Evolutionary conservation across 2,797 vertebrate genomes (phyloP), one percentile per base, ranked within the genome.

Genomic region (Platyrinchus mystaceus): DNA sequence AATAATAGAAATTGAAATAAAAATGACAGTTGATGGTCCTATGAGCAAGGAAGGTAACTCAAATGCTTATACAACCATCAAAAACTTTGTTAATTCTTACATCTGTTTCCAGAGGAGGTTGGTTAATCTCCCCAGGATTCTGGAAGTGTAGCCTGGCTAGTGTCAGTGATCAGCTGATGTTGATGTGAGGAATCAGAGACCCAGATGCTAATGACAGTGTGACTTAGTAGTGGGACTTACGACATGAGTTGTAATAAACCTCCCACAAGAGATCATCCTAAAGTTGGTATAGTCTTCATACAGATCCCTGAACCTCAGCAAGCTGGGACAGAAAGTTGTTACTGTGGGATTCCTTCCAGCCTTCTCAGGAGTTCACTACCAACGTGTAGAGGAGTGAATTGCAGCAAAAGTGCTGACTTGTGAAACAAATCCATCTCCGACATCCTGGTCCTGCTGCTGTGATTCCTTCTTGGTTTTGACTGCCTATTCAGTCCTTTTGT

Each of bases 391-490:
- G 15, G 17, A 62, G 16, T 22, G 24, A 82, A 24, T 20, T 27
- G 21, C n/a, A 79, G 34, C 4, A 66, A 76, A 66, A 0, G 0
- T 46, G 36, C 8, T 36, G 43, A 63, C 20, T 24, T 47, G 23
- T n/a, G 32, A 44, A 88, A 47, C 11, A 73, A 78, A 44, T 47
- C 14, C 20, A 5, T 5, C 8, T 34, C 14, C 37, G 19, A 4
- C 16, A 28, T 36, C 17, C 22, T 68, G 32, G 22, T 71, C 27
- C 19, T 47, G 12, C 19, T 80, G 9, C 3, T 64, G 46, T 21
- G 26, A 68, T 30, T 88, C 15, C 49, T 43, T 59, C 10, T 6
- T 46, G 16, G 7, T 2, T 84, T 78, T 49, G 37, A 11, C 24
- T 34, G 18, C 3, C n/a, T 14, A 1, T 22, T 49, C 21, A 3